Conservation (phyloP, 1,140 invertebrate genomes). For the Meloidogyne floridensis region DNA sequence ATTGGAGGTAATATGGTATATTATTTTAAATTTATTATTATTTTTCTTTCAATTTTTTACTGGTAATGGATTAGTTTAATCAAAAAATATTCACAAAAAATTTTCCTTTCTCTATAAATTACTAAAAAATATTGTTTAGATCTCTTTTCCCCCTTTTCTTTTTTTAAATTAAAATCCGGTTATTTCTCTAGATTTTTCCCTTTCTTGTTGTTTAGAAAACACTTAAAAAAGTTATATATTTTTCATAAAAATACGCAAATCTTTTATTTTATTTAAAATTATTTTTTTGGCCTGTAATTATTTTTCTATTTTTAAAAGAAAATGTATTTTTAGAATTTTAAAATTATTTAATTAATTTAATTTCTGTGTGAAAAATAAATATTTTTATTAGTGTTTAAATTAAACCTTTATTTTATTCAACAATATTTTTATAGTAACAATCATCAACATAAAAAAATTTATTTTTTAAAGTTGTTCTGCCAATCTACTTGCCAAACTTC, state of each 20-base stretch:
- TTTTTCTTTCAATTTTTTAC: slow-evolving; percentile 5
- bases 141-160: background rate
- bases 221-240: too few relatives aligned
- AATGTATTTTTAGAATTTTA: slow-evolving; percentile 16
- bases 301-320: background rate
- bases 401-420: too few relatives aligned
- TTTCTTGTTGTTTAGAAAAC: background rate
- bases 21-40: too few relatives aligned
- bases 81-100: too few relatives aligned
- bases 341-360: background rate
- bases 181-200: background rate
- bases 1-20: too few relatives aligned
- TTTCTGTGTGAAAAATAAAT: too few relatives aligned
- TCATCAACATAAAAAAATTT: slow-evolving; percentile 24
- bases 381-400: too few relatives aligned
- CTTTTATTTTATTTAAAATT: too few relatives aligned
- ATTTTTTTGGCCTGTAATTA: slow-evolving; percentile 3
- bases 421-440: slow-evolving; percentile 9
- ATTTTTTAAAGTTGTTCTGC: slow-evolving; percentile 77
- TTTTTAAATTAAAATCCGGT: background rate
- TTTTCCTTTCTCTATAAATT: too few relatives aligned
- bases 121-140: background rate
- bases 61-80: background rate
- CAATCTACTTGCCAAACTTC: slow-evolving; percentile 79
- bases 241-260: too few relatives aligned